Percentiles rank a stretch among this genome's conserved stretches.
phyloP scores from a whole-genome alignment of 2,113 vertebrate species.

The Regulus satrapa region DNA sequence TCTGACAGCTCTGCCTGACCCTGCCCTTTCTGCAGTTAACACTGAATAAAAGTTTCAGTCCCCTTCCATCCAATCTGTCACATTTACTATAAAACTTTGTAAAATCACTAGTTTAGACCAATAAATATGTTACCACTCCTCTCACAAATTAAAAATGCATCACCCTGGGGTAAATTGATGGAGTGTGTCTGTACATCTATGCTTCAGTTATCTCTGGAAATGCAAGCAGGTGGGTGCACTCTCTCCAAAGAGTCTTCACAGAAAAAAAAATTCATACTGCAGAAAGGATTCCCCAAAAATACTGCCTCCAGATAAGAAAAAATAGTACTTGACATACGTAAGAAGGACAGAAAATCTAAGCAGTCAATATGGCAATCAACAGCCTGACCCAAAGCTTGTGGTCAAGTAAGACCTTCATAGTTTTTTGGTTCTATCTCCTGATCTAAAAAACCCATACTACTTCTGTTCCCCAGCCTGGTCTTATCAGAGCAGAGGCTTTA shows the following conservation, averaged over 20 bases:
- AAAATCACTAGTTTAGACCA: neutral
- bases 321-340: neutral
- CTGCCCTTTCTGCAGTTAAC: neutral
- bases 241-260: neutral
- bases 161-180: neutral
- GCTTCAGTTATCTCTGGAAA: neutral
- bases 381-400: neutral
- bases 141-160: neutral
- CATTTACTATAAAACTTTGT: neutral
- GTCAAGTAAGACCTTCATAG: neutral
- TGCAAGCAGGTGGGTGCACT: neutral
- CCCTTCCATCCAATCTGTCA: neutral
- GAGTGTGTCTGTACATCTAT: neutral
- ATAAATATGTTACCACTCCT: neutral
- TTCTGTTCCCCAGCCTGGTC: neutral
- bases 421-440: neutral
- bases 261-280: neutral
- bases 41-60: too few species aligned
- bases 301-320: neutral
- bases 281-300: neutral
- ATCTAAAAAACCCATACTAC: neutral
- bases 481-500: neutral
- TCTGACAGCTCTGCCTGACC: neutral
- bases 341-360: neutral
- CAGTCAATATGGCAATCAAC: neutral